These are phyloP conservation scores for Stenichneumon culpator DNA, from an alignment of 2,888 invertebrate species.

Conservation along the genomic window DNA sequence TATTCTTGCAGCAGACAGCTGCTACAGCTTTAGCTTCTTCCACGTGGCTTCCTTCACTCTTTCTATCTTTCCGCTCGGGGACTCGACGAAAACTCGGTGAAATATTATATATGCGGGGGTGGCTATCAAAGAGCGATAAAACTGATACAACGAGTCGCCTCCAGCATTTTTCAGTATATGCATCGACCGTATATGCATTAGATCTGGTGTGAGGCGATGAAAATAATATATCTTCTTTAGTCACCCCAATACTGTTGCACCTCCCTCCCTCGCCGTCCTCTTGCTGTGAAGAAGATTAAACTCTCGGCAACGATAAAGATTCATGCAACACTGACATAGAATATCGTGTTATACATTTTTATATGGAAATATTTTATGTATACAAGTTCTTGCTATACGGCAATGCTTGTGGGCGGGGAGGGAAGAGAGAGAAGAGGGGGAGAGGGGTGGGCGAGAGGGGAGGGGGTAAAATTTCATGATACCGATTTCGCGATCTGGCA, in stretches of 20 bases:
- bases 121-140: conserved; percentile 54
- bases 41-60: conserved; percentile 6
- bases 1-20: conserved; percentile 22
- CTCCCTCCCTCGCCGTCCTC: neutral
- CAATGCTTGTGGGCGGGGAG: too few species aligned
- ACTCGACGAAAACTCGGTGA: conserved; percentile 16
- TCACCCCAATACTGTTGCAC: neutral
- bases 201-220: conserved; percentile 32
- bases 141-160: conserved; percentile 21
- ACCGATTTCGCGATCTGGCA: neutral
- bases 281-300: conserved; percentile 24
- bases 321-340: conserved; percentile 17
- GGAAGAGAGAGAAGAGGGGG: too few species aligned
- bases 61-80: neutral
- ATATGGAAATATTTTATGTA: conserved; percentile 9
- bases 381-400: too few species aligned
- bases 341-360: conserved; percentile 24
- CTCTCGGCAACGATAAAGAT: conserved; percentile 38
- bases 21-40: conserved; percentile 19
- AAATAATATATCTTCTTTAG: conserved; percentile 47
- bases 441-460: too few species aligned
- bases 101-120: conserved; percentile 14
- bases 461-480: neutral
- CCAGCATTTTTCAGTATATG: neutral
- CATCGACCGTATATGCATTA: neutral